Conservation (phyloP, 2,888 invertebrate species). For the Rhagium mordax region DNA sequence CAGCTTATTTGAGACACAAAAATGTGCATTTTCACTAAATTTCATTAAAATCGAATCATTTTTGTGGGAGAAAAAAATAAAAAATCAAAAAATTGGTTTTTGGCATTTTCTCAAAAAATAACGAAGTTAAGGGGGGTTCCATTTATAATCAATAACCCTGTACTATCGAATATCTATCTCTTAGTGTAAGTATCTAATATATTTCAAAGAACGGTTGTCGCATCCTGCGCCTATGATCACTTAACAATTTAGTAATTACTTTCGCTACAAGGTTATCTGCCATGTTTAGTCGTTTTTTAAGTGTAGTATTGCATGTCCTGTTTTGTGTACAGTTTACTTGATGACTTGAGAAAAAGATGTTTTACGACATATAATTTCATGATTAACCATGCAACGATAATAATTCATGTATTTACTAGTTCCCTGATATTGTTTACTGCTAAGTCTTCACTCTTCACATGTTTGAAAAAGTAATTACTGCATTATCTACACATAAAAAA, state of each 20-base stretch:
- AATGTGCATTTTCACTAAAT: too few species aligned
- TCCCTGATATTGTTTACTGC: neutral
- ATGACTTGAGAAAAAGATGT: constrained; percentile 1
- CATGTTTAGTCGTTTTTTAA: neutral
- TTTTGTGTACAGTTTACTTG: neutral
- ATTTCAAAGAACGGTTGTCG: neutral
- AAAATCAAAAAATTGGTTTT: too few species aligned
- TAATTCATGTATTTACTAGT: neutral
- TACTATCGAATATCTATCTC: too few species aligned
- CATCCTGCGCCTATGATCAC: neutral
- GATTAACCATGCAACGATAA: neutral
- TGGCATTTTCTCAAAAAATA: too few species aligned
- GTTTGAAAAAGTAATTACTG: too few species aligned
- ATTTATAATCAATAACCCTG: too few species aligned
- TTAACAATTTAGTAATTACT: constrained; percentile 1
- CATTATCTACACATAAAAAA: too few species aligned
- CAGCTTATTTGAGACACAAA: too few species aligned
- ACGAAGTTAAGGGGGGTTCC: too few species aligned
- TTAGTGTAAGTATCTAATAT: too few species aligned
- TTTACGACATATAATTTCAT: neutral
- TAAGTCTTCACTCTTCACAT: neutral
- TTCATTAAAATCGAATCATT: too few species aligned
- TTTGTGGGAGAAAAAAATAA: too few species aligned
- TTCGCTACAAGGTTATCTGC: constrained; percentile 1
- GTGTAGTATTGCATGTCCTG: constrained; percentile 18